Evolutionary conservation across 2,888 invertebrate genomes (phyloP).

Genomic region (Macrosoma leucophasiata): DNA sequence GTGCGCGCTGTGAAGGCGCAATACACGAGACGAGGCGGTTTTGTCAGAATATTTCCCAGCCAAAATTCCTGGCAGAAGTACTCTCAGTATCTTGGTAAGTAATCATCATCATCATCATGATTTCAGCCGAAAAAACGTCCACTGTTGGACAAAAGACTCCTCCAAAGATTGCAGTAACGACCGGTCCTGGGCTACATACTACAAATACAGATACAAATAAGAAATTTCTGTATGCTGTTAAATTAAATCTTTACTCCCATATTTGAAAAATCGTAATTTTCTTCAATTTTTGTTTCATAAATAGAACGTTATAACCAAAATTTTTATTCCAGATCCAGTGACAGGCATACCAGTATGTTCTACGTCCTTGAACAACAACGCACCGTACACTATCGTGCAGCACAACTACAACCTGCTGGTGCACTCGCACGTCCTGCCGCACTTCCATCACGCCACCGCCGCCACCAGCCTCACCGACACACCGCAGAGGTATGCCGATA

Average conservation of each 20-base stretch:
- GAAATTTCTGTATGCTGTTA: too few relatives aligned
- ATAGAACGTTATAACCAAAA: too few relatives aligned
- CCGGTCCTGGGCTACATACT: too few relatives aligned
- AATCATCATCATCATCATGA: too few relatives aligned
- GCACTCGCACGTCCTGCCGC: slow-evolving; percentile 83
- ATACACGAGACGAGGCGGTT: slow-evolving; percentile 89
- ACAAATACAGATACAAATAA: too few relatives aligned
- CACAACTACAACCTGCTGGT: slow-evolving; percentile 88
- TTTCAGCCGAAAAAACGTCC: too few relatives aligned
- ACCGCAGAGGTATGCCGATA: slow-evolving; percentile 56
- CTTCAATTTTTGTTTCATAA: too few relatives aligned
- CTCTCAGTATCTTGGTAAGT: slow-evolving; percentile 81
- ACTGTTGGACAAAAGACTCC: too few relatives aligned
- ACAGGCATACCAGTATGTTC: slow-evolving; percentile 85
- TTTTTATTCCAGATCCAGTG: slow-evolving; percentile 74
- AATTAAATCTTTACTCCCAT: too few relatives aligned
- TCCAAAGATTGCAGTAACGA: too few relatives aligned
- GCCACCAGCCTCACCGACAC: slow-evolving; percentile 54
- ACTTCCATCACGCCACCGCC: slow-evolving; percentile 62
- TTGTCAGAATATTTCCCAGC: slow-evolving; percentile 93
- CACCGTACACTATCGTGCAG: slow-evolving; percentile 73
- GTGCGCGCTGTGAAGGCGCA: slow-evolving; percentile 85
- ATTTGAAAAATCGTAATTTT: too few relatives aligned
- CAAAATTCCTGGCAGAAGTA: slow-evolving; percentile 91
- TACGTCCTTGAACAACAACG: slow-evolving; percentile 73